Percentiles rank a stretch among this genome's conserved stretches.
phyloP scores from a whole-genome alignment of 2,113 vertebrate species.

The Elachura formosa region DNA sequence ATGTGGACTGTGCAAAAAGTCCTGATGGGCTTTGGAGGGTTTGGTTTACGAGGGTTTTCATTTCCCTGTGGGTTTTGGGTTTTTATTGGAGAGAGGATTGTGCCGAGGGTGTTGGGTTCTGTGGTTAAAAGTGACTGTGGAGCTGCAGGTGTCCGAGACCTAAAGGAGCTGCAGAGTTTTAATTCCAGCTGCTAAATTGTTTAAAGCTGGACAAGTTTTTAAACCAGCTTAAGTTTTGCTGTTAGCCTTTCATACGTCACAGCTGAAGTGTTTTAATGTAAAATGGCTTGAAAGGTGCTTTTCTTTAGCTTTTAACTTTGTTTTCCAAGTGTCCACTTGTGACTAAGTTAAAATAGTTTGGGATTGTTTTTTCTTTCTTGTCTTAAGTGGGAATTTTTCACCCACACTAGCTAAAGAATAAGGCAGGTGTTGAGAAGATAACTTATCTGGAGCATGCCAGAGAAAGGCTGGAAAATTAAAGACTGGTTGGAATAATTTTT shows the following conservation, averaged over 20 bases:
- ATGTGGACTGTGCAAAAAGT: rapidly evolving
- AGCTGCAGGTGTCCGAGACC: not conserved
- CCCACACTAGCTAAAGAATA: not conserved
- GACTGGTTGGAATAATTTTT: not conserved
- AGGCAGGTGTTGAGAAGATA: constrained; percentile 16
- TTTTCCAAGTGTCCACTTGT: not conserved
- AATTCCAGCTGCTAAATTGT: not conserved
- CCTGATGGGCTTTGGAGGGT: not conserved
- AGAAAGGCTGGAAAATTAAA: not conserved
- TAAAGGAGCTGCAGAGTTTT: not conserved
- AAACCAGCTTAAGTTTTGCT: not conserved
- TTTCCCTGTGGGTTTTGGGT: not conserved
- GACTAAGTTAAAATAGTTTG: not conserved
- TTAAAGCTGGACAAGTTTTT: not conserved
- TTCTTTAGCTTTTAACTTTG: not conserved
- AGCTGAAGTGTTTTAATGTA: not conserved
- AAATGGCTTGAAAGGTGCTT: not conserved
- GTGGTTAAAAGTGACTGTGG: not conserved
- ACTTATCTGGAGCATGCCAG: not conserved
- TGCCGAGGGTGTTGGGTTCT: not conserved
- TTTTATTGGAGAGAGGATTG: not conserved
- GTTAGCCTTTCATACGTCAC: not conserved
- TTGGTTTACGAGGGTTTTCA: not conserved
- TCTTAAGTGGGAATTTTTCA: not conserved
- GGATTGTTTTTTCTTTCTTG: rapidly evolving